Conservation (phyloP, 2,888 invertebrate species). For the Ophion costatus region DNA sequence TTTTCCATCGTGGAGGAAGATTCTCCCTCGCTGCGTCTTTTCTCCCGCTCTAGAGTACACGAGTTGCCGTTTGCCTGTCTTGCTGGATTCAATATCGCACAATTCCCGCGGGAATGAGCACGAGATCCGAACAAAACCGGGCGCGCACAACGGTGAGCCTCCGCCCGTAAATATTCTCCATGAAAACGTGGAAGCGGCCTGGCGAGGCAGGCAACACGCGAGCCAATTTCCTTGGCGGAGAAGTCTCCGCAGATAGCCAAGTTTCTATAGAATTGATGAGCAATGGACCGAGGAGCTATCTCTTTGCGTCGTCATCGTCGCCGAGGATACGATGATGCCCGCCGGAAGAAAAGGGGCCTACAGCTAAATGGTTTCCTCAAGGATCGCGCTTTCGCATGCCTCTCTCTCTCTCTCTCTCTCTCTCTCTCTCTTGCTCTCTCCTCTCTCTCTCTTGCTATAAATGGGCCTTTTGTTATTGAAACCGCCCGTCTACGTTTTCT, state of each 20-base stretch:
- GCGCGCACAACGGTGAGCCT: not conserved
- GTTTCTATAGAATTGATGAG: constrained; percentile 42
- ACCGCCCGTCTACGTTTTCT: constrained; percentile 13
- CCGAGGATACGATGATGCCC: constrained; percentile 22
- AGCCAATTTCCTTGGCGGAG: constrained; percentile 53
- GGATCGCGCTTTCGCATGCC: not conserved
- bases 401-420: not conserved
- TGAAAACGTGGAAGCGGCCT: constrained; percentile 11
- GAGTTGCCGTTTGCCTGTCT: not conserved
- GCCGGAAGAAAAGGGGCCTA: constrained; percentile 25
- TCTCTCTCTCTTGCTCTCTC: too few relatives aligned
- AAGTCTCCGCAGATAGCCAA: constrained; percentile 49
- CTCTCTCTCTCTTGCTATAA: not conserved
- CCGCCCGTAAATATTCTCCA: constrained; percentile 13
- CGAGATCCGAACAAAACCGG: constrained; percentile 23
- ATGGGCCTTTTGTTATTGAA: constrained; percentile 26
- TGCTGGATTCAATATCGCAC: constrained; percentile 49
- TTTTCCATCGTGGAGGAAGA: constrained; percentile 28
- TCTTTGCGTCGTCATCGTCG: constrained; percentile 36
- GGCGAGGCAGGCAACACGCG: not conserved
- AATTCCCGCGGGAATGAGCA: constrained; percentile 36
- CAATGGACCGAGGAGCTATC: constrained; percentile 6
- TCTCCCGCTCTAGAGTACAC: not conserved
- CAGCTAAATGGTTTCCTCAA: constrained; percentile 21
- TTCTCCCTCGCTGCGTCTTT: constrained; percentile 7